A percentile compares a stretch with the other conserved stretches of the same genome.
Conservation (phyloP, 2,888 invertebrate genomes). For the Chironomus riparius region DNA sequence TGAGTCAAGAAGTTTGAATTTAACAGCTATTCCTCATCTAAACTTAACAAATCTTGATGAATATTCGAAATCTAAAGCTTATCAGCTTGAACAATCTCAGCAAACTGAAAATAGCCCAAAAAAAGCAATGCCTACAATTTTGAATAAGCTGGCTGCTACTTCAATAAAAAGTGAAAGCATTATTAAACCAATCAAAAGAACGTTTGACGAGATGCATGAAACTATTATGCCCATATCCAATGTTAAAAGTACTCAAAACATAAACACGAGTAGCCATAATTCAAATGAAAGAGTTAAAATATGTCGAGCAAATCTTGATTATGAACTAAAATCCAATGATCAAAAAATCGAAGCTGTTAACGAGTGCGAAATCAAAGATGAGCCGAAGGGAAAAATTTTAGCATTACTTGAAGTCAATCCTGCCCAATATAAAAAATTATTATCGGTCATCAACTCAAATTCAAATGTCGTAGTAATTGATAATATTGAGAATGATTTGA, state of each 20-base stretch:
- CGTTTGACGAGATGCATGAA: no score
- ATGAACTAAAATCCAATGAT: no score
- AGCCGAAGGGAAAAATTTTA: conserved; percentile 3
- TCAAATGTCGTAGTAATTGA: no score
- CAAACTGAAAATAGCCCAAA: no score
- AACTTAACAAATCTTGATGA: conserved; percentile 31
- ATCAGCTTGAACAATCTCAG: not conserved
- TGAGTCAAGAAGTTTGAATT: conserved; percentile 32
- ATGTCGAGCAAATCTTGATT: no score
- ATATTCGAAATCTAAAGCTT: not conserved
- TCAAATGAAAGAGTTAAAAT: no score
- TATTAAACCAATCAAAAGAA: no score
- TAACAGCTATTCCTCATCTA: conserved; percentile 32
- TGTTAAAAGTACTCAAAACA: not conserved
- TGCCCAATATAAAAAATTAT: conserved; percentile 2
- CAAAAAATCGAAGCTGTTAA: no score
- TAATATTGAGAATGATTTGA: no score
- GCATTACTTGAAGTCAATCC: conserved; percentile 16
- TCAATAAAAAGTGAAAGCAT: no score
- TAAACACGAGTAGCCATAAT: not conserved
- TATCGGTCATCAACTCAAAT: not conserved
- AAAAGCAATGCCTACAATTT: no score
- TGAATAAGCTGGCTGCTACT: no score
- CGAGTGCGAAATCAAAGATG: not conserved
- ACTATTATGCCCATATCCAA: not conserved